Conservation (phyloP, 2,113 vertebrate species). For the Thalassarche chlororhynchos region DNA sequence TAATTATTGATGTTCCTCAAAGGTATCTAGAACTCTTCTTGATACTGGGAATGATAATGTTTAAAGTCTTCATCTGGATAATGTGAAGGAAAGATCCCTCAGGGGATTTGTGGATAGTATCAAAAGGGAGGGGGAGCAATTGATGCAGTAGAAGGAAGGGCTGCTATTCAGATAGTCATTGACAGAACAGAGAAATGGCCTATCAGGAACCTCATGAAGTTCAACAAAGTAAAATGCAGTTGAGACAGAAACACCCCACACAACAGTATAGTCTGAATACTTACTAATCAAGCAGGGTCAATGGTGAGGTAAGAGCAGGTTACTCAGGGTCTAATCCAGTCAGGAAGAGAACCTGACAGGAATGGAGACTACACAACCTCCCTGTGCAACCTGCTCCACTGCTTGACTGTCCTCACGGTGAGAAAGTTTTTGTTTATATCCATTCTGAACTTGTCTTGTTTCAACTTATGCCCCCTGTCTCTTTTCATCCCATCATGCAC, state of each 20-base stretch:
- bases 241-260: neutral
- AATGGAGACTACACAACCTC: neutral
- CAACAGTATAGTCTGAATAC: neutral
- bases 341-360: neutral
- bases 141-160: neutral
- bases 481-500: neutral
- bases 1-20: neutral
- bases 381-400: neutral
- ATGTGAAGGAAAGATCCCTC: neutral
- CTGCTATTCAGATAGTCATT: neutral
- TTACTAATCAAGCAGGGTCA: neutral
- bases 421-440: neutral
- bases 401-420: neutral
- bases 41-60: neutral
- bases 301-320: neutral
- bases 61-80: neutral
- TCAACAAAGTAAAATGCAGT: neutral
- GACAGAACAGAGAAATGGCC: neutral
- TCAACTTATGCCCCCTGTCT: neutral
- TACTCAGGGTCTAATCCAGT: neutral
- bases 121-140: neutral
- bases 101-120: neutral
- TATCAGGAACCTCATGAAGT: neutral
- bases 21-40: neutral
- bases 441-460: neutral